These are phyloP conservation scores for Grallaria varia DNA, from an alignment of 2,113 vertebrate species.

Conservation along the genomic window DNA sequence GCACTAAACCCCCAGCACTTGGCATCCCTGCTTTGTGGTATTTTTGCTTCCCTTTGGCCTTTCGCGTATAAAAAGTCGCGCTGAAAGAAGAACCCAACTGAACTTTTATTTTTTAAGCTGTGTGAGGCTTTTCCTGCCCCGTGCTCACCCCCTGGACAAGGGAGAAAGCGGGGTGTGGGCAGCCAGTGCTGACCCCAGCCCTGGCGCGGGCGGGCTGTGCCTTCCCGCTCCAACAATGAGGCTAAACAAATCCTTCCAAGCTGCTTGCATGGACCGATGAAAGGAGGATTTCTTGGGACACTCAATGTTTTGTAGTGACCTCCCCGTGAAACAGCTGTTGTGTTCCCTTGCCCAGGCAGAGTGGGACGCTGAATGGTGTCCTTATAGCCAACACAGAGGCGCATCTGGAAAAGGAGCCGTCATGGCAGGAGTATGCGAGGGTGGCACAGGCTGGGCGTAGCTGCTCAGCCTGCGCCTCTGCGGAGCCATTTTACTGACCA, in stretches of 20 bases:
- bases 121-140: slow-evolving; percentile 32
- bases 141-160: not conserved
- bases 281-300: slow-evolving; percentile 71
- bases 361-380: slow-evolving; percentile 73
- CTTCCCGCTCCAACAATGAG: slow-evolving; percentile 67
- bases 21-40: slow-evolving; percentile 23
- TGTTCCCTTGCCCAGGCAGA: slow-evolving; percentile 68
- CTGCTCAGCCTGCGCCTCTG: not conserved
- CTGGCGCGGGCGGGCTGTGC: slow-evolving; percentile 37
- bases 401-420: slow-evolving; percentile 68
- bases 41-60: slow-evolving; percentile 52
- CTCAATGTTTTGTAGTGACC: slow-evolving; percentile 69
- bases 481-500: not conserved
- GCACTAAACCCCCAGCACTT: slow-evolving; percentile 36
- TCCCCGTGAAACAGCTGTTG: slow-evolving; percentile 71
- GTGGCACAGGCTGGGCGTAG: slow-evolving; percentile 51
- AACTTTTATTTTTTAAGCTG: not conserved
- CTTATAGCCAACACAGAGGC: slow-evolving; percentile 59
- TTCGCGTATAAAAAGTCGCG: not conserved
- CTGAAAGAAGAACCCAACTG: slow-evolving; percentile 25
- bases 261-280: slow-evolving; percentile 62
- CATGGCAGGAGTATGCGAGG: slow-evolving; percentile 50
- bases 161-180: slow-evolving; percentile 53
- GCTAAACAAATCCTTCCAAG: slow-evolving; percentile 65
- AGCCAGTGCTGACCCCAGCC: slow-evolving; percentile 1